Evolutionary conservation across 2,888 invertebrate genomes (phyloP).

Genomic region (Melieria crassipennis): DNA sequence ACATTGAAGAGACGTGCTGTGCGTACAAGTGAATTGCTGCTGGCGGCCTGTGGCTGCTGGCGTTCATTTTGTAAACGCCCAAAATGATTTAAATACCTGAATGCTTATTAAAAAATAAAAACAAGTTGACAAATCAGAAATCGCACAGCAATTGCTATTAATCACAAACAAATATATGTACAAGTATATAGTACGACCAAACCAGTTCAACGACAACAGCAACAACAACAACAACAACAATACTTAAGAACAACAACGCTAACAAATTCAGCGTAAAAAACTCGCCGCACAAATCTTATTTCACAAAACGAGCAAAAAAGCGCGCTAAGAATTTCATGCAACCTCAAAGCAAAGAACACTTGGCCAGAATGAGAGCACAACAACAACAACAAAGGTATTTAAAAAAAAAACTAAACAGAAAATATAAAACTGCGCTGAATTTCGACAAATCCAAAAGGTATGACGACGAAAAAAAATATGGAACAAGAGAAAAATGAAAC

Average conservation of each 20-base stretch:
- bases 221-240: background rate
- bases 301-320: background rate
- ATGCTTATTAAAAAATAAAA: slow-evolving; percentile 7
- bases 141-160: slow-evolving; percentile 27
- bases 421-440: background rate
- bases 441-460: background rate
- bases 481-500: slow-evolving; percentile 12
- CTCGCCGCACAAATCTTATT: background rate
- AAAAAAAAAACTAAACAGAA: background rate
- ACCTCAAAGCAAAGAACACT: background rate
- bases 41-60: too few species aligned
- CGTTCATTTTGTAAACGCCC: background rate
- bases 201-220: slow-evolving; percentile 25
- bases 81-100: slow-evolving; percentile 6
- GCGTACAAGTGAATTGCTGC: too few species aligned
- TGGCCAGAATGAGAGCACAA: background rate
- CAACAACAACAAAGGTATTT: background rate
- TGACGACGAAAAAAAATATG: background rate
- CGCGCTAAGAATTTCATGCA: slow-evolving; percentile 6
- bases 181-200: background rate
- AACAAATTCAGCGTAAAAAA: background rate
- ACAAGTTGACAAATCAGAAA: slow-evolving; percentile 33
- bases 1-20: too few species aligned
- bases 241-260: background rate
- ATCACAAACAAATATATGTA: background rate